phyloP scores from a whole-genome alignment of 2,797 vertebrate genomes.

The Spinus olivaceus region DNA sequence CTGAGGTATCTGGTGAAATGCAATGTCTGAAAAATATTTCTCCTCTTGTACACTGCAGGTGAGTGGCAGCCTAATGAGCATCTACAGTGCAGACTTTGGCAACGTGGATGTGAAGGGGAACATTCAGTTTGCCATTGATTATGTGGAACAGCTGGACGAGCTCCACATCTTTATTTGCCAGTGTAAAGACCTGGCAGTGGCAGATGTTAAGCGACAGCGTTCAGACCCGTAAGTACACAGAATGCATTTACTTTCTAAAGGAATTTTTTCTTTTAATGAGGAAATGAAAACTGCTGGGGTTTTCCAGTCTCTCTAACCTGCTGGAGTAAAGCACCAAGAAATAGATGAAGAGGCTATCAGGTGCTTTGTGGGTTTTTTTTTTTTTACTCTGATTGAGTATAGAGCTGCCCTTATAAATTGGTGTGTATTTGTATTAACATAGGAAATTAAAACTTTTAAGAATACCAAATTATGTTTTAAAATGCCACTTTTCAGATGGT shows the following conservation, averaged over 20 bases:
- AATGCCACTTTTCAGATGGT: neutral
- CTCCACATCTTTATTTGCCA: slow-evolving; percentile 91
- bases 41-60: slow-evolving; percentile 72
- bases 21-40: neutral
- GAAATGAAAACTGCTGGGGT: neutral
- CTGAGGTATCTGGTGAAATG: neutral
- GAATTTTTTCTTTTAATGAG: neutral
- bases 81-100: slow-evolving; percentile 83
- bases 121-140: slow-evolving; percentile 90
- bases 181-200: slow-evolving; percentile 86
- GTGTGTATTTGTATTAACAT: neutral
- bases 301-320: neutral
- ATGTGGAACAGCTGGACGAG: slow-evolving; percentile 87
- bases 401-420: neutral
- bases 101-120: slow-evolving; percentile 86
- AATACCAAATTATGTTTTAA: neutral
- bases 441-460: neutral
- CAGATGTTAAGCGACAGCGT: slow-evolving; percentile 84
- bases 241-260: neutral
- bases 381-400: neutral
- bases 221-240: slow-evolving; percentile 89
- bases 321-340: neutral
- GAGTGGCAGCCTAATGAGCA: slow-evolving; percentile 86
- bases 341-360: neutral
- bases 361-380: fast-evolving